Conservation (phyloP, 1,140 invertebrate species). For the Drosophila albomicans region DNA sequence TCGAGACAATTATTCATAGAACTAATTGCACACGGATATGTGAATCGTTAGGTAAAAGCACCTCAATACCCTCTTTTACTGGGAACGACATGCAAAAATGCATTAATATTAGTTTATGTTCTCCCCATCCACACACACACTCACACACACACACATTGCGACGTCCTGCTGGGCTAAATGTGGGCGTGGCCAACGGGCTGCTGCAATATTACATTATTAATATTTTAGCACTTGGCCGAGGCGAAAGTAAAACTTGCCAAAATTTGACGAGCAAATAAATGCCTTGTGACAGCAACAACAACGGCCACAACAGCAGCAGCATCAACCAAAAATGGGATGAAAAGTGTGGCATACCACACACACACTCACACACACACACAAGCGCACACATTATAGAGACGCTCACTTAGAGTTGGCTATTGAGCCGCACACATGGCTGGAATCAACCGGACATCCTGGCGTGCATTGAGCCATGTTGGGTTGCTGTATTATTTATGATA, state of each 20-base stretch:
- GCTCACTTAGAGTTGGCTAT: slow-evolving; percentile 1
- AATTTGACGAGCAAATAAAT: slow-evolving; percentile 52
- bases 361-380: background rate
- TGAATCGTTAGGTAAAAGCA: slow-evolving; percentile 47
- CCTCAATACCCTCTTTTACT: background rate
- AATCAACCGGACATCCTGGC: slow-evolving; percentile 70
- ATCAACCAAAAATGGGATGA: background rate
- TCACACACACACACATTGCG: background rate
- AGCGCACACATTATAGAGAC: background rate
- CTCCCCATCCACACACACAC: background rate
- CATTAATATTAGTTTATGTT: slow-evolving; percentile 67
- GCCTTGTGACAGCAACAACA: slow-evolving; percentile 36
- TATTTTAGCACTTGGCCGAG: slow-evolving; percentile 64
- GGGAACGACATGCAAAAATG: slow-evolving; percentile 68
- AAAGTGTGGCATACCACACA: slow-evolving; percentile 3
- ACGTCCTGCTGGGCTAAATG: slow-evolving; percentile 7
- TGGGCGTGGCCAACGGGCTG: slow-evolving; percentile 46
- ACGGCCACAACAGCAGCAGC: background rate
- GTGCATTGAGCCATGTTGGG: slow-evolving; percentile 70
- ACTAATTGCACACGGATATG: slow-evolving; percentile 70
- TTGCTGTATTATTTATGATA: slow-evolving; percentile 82
- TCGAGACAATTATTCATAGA: slow-evolving; percentile 67
- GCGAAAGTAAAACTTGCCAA: slow-evolving; percentile 30
- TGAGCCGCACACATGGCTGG: slow-evolving; percentile 37
- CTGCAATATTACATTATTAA: slow-evolving; percentile 75